These are phyloP conservation scores for Labia minor DNA, from an alignment of 2,888 invertebrate species.

Conservation along the genomic window DNA sequence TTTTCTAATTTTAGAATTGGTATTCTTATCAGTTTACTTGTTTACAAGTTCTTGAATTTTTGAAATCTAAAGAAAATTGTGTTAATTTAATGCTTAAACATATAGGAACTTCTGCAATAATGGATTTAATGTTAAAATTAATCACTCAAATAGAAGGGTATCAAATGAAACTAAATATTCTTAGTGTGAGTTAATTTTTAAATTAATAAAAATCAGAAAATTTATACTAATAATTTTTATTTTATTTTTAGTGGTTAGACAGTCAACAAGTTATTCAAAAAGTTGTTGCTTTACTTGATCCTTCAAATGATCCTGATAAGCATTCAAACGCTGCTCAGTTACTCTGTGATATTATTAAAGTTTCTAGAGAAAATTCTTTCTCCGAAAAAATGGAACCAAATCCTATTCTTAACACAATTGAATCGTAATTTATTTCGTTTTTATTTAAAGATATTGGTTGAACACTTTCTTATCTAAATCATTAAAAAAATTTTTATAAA, in stretches of 20 bases:
- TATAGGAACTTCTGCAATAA: slow-evolving; percentile 86
- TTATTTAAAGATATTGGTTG: background rate
- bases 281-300: slow-evolving; percentile 54
- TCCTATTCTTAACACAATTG: slow-evolving; percentile 60
- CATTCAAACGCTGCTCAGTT: slow-evolving; percentile 81
- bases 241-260: slow-evolving; percentile 65
- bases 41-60: slow-evolving; percentile 83
- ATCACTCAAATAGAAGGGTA: slow-evolving; percentile 70
- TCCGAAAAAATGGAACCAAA: slow-evolving; percentile 53
- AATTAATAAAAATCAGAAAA: no score
- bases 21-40: slow-evolving; percentile 85
- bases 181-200: slow-evolving; percentile 45
- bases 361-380: slow-evolving; percentile 49
- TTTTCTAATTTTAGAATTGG: slow-evolving; percentile 56
- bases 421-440: slow-evolving; percentile 47
- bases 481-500: no score
- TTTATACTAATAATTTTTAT: background rate
- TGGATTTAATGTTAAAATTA: slow-evolving; percentile 79
- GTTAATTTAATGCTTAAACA: slow-evolving; percentile 78
- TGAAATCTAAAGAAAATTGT: slow-evolving; percentile 77
- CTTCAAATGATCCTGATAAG: slow-evolving; percentile 57
- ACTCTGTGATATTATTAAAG: slow-evolving; percentile 72
- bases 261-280: slow-evolving; percentile 77
- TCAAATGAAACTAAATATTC: slow-evolving; percentile 58
- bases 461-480: no score